Percentiles rank a stretch among this genome's conserved stretches.
These are phyloP conservation scores for Drosophila melanica DNA, from an alignment of 1,140 invertebrate genomes.

Conservation along the genomic window DNA sequence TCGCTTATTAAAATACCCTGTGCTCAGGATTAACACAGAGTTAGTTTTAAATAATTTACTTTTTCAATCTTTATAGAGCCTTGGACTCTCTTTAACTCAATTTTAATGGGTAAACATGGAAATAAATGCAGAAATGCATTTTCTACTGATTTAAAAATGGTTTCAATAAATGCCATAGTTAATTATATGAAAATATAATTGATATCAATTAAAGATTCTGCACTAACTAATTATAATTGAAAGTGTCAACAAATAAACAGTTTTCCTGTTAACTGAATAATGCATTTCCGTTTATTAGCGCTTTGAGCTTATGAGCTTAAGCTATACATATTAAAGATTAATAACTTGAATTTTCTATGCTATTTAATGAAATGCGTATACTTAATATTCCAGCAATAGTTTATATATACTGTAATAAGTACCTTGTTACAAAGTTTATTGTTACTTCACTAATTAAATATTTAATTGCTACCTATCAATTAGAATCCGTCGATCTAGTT, in stretches of 20 bases:
- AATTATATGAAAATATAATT: slow-evolving; percentile 37
- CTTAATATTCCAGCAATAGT: too few species aligned
- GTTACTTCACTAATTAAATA: slow-evolving; percentile 16
- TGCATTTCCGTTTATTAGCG: too few species aligned
- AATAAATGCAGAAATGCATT: slow-evolving; percentile 18
- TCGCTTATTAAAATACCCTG: neutral
- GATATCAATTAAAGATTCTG: slow-evolving; percentile 23
- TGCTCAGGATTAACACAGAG: neutral
- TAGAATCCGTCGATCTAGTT: slow-evolving; percentile 3
- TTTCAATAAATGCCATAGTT: slow-evolving; percentile 40
- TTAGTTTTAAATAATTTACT: too few species aligned
- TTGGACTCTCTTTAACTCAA: neutral
- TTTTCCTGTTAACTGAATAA: too few species aligned
- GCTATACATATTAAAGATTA: too few species aligned
- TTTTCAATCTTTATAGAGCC: neutral
- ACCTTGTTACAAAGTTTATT: neutral
- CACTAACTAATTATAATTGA: slow-evolving; percentile 28
- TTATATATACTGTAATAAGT: too few species aligned
- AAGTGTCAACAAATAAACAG: neutral
- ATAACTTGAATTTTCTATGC: too few species aligned
- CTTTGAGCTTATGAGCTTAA: too few species aligned
- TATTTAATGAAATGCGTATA: too few species aligned
- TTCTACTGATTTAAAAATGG: slow-evolving; percentile 15
- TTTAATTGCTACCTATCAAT: slow-evolving; percentile 27
- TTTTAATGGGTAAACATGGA: neutral